phyloP scores from a whole-genome alignment of 2,113 vertebrate genomes.

The Anolis sagrei region DNA sequence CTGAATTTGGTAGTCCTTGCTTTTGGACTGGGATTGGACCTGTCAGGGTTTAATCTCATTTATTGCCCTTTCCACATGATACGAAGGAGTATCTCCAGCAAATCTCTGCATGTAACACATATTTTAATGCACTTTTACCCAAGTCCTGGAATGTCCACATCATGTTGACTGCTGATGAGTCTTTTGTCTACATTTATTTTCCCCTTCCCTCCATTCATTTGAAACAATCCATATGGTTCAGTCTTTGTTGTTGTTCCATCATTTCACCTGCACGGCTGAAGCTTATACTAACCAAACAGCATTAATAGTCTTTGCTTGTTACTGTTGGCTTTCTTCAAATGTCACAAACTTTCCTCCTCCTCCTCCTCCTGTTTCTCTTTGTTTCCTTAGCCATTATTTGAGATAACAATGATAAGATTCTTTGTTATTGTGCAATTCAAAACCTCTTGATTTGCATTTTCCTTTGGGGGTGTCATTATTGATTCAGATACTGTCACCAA shows the following conservation, averaged over 20 bases:
- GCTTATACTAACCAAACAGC: constrained; percentile 22
- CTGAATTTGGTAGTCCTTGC: no score
- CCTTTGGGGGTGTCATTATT: constrained; percentile 23
- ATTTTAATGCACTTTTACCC: neutral
- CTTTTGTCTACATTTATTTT: neutral
- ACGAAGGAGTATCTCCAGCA: neutral
- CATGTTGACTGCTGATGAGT: neutral
- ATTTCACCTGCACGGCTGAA: constrained; percentile 23
- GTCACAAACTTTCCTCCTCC: neutral
- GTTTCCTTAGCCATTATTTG: constrained; percentile 6
- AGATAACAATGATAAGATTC: constrained; percentile 8
- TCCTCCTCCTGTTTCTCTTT: neutral
- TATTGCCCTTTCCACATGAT: neutral
- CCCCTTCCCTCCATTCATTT: neutral
- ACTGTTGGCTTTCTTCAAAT: neutral
- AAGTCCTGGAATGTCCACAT: constrained; percentile 10
- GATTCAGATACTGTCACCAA: constrained; percentile 6
- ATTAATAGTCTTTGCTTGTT: constrained; percentile 32
- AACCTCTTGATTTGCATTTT: constrained; percentile 36
- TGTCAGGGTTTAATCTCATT: neutral
- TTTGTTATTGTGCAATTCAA: constrained; percentile 20
- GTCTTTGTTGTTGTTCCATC: neutral
- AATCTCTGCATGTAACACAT: neutral
- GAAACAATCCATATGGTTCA: constrained; percentile 17
- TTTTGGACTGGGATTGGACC: no score